Evolutionary conservation across 2,113 vertebrate genomes (phyloP).

Genomic region (Embiotoca jacksoni): DNA sequence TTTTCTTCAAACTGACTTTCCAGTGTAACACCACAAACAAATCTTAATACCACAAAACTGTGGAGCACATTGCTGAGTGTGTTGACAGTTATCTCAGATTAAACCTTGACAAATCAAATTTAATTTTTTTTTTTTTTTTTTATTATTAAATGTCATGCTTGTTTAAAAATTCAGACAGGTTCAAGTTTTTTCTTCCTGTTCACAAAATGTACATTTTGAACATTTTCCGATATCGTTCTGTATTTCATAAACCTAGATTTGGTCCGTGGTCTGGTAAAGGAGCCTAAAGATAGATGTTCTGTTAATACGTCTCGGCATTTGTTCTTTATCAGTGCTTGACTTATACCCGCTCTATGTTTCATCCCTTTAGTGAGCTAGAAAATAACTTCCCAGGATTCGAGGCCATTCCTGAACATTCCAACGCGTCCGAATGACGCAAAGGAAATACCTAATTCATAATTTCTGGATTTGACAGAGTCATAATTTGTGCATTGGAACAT

Average conservation of each 20-base stretch:
- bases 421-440: conserved; percentile 19
- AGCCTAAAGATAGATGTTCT: conserved; percentile 10
- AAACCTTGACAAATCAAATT: no score
- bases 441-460: conserved; percentile 65
- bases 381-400: no score
- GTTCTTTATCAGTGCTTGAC: not conserved
- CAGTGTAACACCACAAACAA: no score
- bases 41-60: no score
- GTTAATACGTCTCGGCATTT: not conserved
- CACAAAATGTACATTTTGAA: not conserved
- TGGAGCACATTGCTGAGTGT: no score
- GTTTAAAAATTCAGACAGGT: no score
- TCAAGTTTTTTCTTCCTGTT: not conserved
- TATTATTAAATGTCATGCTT: no score
- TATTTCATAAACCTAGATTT: not conserved
- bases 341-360: conserved; percentile 16
- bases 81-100: no score
- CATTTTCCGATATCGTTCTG: not conserved
- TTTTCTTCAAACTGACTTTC: no score
- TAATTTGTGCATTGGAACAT: conserved; percentile 71
- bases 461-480: conserved; percentile 62
- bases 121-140: no score
- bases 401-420: conserved; percentile 17
- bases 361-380: conserved; percentile 12
- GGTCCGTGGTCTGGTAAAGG: not conserved